Percentiles rank a stretch among this genome's conserved stretches.
phyloP scores from a whole-genome alignment of 2,113 vertebrate genomes.

The Elanus axillaris region DNA sequence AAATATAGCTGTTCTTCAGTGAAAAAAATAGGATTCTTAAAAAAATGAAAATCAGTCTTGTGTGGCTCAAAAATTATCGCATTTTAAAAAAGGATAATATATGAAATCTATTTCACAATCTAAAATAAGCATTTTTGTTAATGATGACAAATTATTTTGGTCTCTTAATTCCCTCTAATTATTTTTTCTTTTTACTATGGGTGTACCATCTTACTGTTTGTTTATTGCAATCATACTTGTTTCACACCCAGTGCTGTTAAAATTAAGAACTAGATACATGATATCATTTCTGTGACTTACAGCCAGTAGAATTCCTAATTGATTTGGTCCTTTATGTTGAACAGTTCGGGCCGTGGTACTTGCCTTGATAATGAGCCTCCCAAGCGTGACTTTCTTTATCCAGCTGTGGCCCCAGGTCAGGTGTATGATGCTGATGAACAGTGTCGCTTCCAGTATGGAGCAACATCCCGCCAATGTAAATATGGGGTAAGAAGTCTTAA shows the following conservation, averaged over 20 bases:
- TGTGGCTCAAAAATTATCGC: constrained; percentile 62
- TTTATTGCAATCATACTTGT: constrained; percentile 54
- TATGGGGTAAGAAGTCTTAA: constrained; percentile 96
- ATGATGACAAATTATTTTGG: constrained; percentile 12
- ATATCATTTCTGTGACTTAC: constrained; percentile 66
- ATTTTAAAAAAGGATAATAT: constrained; percentile 32
- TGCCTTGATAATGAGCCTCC: constrained; percentile 99
- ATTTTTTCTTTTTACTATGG: constrained; percentile 41
- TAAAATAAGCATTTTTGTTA: constrained; percentile 43
- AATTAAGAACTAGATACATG: constrained; percentile 56
- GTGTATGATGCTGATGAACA: constrained; percentile 98
- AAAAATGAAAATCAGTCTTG: constrained; percentile 68
- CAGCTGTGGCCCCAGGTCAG: constrained; percentile 97
- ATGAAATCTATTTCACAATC: constrained; percentile 44
- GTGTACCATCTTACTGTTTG: constrained; percentile 26
- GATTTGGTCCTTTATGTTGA: constrained; percentile 88
- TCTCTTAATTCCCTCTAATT: constrained; percentile 4
- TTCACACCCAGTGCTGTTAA: constrained; percentile 62
- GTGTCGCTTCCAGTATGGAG: constrained; percentile 97
- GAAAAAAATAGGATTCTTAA: constrained; percentile 65
- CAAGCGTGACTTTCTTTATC: constrained; percentile 99
- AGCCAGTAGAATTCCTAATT: constrained; percentile 72
- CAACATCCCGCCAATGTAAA: constrained; percentile 97
- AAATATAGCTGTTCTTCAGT: constrained; percentile 63
- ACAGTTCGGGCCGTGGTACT: constrained; percentile 99